Conservation (phyloP, 2,888 invertebrate genomes). For the Dichetophora obliterata region DNA sequence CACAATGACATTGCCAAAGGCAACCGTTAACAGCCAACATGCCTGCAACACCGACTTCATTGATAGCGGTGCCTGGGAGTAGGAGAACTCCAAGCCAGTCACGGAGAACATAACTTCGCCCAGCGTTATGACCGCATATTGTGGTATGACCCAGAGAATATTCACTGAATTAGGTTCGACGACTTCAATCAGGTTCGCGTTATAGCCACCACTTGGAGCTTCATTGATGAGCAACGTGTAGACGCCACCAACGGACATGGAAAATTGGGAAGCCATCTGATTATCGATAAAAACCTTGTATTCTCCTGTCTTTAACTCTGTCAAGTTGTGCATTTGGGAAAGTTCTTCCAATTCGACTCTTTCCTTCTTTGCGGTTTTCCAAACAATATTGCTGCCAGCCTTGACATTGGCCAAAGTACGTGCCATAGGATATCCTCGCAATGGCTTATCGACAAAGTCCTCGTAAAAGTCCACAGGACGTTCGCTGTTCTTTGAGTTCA, state of each 20-base stretch:
- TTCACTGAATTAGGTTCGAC: slow-evolving; percentile 71
- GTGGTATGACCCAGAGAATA: slow-evolving; percentile 77
- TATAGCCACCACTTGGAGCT: slow-evolving; percentile 13
- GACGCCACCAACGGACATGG: slow-evolving; percentile 65
- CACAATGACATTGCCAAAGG: slow-evolving; percentile 94
- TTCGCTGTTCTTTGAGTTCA: slow-evolving; percentile 50
- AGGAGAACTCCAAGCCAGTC: slow-evolving; percentile 80
- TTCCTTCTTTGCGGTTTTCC: slow-evolving; percentile 52
- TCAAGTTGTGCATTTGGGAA: slow-evolving; percentile 50
- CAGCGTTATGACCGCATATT: slow-evolving; percentile 77
- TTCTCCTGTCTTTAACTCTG: slow-evolving; percentile 50
- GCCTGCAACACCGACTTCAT: slow-evolving; percentile 97
- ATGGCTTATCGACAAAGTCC: slow-evolving; percentile 63
- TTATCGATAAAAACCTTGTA: slow-evolving; percentile 56
- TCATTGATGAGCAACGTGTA: slow-evolving; percentile 62
- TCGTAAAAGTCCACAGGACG: slow-evolving; percentile 46
- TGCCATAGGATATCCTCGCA: slow-evolving; percentile 58
- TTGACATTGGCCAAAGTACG: slow-evolving; percentile 59
- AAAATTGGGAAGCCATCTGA: slow-evolving; percentile 12
- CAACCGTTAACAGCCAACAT: slow-evolving; percentile 92
- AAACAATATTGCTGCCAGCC: slow-evolving; percentile 50
- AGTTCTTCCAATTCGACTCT: slow-evolving; percentile 48
- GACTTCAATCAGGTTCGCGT: slow-evolving; percentile 48
- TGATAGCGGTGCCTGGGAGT: slow-evolving; percentile 77
- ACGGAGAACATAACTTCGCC: slow-evolving; percentile 78